Conservation (phyloP, 2,113 vertebrate species). For the Laterallus jamaicensis region DNA sequence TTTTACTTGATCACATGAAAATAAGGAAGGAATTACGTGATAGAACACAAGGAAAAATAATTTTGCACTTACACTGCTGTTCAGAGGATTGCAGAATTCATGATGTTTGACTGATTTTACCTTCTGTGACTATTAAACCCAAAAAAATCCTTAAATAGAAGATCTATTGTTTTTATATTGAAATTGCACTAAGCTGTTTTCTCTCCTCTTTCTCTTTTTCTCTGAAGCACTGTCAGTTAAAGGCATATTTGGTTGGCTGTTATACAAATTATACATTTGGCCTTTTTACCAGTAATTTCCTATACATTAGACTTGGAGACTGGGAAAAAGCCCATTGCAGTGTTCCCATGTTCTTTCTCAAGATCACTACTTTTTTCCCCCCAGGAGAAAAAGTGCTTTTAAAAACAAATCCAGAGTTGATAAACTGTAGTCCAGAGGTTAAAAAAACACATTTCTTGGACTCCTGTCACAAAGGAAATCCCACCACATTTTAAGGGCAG, state of each 20-base stretch:
- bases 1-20: neutral
- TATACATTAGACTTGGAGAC: neutral
- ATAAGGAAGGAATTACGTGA: neutral
- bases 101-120: neutral
- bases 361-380: neutral
- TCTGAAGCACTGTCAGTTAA: neutral
- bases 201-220: neutral
- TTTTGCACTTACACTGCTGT: neutral
- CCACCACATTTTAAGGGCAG: neutral
- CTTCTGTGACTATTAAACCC: neutral
- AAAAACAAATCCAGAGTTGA: conserved; percentile 28
- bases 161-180: neutral
- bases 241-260: neutral
- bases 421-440: neutral
- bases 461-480: conserved; percentile 1
- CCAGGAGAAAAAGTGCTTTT: conserved; percentile 8
- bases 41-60: neutral
- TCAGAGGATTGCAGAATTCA: neutral
- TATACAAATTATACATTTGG: neutral
- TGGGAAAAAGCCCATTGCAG: neutral
- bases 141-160: neutral
- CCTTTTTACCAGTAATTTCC: neutral
- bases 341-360: conserved; percentile 3
- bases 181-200: neutral
- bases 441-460: neutral